These are phyloP conservation scores for Solenopsis invicta DNA, from an alignment of 1,140 invertebrate species.

Conservation along the genomic window DNA sequence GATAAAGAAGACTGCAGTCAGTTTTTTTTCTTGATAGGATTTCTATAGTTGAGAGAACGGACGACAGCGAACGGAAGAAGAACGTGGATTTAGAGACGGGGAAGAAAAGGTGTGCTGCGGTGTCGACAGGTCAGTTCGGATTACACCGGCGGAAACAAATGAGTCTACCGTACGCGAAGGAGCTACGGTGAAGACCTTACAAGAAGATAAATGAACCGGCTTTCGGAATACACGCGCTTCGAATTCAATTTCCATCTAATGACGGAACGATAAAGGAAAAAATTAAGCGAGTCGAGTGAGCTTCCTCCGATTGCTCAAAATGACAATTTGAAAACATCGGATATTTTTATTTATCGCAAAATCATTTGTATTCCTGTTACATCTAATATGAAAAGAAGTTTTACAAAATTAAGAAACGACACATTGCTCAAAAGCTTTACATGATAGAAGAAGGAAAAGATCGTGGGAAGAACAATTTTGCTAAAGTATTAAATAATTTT, in stretches of 20 bases:
- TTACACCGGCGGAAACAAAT: constrained; percentile 81
- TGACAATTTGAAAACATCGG: background rate
- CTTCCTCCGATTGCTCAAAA: background rate
- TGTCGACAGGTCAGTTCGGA: constrained; percentile 76
- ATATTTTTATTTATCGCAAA: background rate
- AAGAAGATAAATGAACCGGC: constrained; percentile 65
- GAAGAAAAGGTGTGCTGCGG: constrained; percentile 73
- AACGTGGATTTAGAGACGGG: constrained; percentile 27
- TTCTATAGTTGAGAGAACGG: background rate
- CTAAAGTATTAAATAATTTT: too few relatives aligned
- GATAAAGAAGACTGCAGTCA: background rate
- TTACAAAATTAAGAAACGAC: background rate
- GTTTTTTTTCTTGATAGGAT: background rate
- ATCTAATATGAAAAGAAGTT: background rate
- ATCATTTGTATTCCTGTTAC: background rate
- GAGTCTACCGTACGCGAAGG: constrained; percentile 63
- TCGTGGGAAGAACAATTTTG: too few relatives aligned
- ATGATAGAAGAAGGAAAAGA: background rate
- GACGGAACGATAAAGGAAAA: background rate
- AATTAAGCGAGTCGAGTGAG: constrained; percentile 8
- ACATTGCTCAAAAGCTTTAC: background rate
- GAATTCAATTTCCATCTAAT: constrained; percentile 50
- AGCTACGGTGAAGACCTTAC: constrained; percentile 40
- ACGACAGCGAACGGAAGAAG: constrained; percentile 13
- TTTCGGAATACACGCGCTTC: constrained; percentile 37